phyloP scores from a whole-genome alignment of 2,888 invertebrate species.

The Tipula confusa region DNA sequence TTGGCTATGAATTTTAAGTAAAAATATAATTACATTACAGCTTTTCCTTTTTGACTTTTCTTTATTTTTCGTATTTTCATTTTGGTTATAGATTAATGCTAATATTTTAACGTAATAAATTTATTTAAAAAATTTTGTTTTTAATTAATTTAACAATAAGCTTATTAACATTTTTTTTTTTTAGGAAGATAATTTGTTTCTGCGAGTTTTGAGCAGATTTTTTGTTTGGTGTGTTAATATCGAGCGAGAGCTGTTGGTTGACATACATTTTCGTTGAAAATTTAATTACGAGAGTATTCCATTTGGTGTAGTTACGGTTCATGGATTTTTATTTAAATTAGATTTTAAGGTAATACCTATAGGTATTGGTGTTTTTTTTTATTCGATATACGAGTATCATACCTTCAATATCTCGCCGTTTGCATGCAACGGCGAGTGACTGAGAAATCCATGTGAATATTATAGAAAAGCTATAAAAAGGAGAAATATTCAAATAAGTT shows the following conservation, averaged over 20 bases:
- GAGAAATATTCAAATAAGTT: no score
- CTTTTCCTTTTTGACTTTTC: constrained; percentile 25
- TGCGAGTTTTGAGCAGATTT: not conserved
- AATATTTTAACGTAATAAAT: constrained; percentile 12
- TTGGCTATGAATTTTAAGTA: not conserved
- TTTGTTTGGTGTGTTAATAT: not conserved
- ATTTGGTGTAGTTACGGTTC: not conserved
- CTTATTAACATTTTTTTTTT: not conserved
- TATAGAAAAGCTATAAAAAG: no score
- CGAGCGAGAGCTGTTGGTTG: not conserved
- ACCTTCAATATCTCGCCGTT: no score
- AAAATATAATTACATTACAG: constrained; percentile 6
- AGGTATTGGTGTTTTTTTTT: not conserved
- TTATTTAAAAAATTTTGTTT: not conserved
- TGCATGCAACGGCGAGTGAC: no score
- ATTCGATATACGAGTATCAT: no score
- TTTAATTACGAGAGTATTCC: not conserved
- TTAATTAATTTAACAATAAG: constrained; percentile 25
- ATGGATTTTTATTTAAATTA: not conserved
- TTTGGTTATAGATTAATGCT: constrained; percentile 21
- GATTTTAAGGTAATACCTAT: not conserved
- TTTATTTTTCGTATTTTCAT: not conserved
- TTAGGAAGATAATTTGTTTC: not conserved
- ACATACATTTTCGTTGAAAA: not conserved
- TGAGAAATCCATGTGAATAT: no score